phyloP scores from a whole-genome alignment of 2,113 vertebrate genomes.

The Rhinolophus ferrumequinum region DNA sequence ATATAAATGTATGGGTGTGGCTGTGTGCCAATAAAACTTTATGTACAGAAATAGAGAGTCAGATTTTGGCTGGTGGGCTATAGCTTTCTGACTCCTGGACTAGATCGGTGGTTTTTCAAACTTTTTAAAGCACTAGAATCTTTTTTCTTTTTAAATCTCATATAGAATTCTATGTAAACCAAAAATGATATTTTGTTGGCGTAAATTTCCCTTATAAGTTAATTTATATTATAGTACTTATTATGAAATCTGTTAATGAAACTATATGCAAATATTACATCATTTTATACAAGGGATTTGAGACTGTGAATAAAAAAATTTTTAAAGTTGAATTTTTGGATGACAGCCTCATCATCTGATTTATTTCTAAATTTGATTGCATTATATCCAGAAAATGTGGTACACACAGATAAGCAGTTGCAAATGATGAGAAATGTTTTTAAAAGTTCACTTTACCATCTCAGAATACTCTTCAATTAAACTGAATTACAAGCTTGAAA shows the following conservation, averaged over 20 bases:
- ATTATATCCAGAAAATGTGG: not conserved
- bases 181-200: not conserved
- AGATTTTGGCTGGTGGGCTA: not conserved
- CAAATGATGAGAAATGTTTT: conserved; percentile 36
- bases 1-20: not conserved
- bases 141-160: not conserved
- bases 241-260: not conserved
- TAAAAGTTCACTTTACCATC: conserved; percentile 23
- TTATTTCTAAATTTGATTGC: conserved; percentile 45
- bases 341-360: not conserved
- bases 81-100: conserved; percentile 28
- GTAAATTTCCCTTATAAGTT: conserved; percentile 10
- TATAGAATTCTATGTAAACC: not conserved
- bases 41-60: not conserved
- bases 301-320: not conserved
- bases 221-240: not conserved
- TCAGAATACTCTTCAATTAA: not conserved
- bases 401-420: conserved; percentile 8
- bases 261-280: not conserved
- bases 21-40: not conserved
- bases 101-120: not conserved
- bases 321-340: not conserved
- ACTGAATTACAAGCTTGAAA: conserved; percentile 34
- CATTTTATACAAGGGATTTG: not conserved
- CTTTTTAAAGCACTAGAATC: not conserved